phyloP scores from a whole-genome alignment of 2,113 vertebrate species.

The Todiramphus saurophagus region DNA sequence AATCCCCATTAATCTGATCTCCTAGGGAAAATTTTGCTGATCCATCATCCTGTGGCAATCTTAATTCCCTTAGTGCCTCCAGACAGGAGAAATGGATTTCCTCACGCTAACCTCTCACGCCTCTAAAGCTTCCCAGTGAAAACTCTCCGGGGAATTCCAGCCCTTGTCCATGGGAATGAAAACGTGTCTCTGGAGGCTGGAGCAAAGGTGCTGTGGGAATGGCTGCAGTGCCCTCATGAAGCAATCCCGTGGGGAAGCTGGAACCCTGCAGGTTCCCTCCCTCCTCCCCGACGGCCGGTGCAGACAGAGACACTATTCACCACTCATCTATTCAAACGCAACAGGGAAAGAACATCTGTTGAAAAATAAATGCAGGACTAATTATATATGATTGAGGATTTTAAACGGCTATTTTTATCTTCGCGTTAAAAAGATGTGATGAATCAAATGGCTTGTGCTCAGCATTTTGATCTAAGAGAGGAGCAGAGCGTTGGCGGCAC shows the following conservation, averaged over 20 bases:
- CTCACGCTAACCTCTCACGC: not conserved
- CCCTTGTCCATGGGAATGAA: not conserved
- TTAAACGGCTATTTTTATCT: constrained; percentile 1
- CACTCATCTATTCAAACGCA: not conserved
- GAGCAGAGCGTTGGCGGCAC: not conserved
- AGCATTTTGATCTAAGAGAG: not conserved
- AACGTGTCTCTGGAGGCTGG: not conserved
- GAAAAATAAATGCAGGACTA: constrained; percentile 26
- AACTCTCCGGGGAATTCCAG: not conserved
- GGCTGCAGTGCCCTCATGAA: not conserved
- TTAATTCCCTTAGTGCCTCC: constrained; percentile 10
- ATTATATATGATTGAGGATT: constrained; percentile 9
- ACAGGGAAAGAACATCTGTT: constrained; percentile 40
- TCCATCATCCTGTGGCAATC: constrained; percentile 25
- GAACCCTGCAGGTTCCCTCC: not conserved
- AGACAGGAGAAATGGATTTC: constrained; percentile 27
- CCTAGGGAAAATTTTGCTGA: constrained; percentile 27
- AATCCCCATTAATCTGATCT: constrained; percentile 72
- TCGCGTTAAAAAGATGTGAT: not conserved
- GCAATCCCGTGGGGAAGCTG: not conserved
- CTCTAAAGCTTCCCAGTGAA: not conserved
- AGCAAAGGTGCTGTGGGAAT: not conserved
- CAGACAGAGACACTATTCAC: not conserved
- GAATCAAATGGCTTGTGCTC: not conserved
- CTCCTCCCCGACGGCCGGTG: not conserved